A percentile compares a stretch with the other conserved stretches of the same genome.
phyloP scores from a whole-genome alignment of 2,113 vertebrate species.

The Sinosuthora webbiana region DNA sequence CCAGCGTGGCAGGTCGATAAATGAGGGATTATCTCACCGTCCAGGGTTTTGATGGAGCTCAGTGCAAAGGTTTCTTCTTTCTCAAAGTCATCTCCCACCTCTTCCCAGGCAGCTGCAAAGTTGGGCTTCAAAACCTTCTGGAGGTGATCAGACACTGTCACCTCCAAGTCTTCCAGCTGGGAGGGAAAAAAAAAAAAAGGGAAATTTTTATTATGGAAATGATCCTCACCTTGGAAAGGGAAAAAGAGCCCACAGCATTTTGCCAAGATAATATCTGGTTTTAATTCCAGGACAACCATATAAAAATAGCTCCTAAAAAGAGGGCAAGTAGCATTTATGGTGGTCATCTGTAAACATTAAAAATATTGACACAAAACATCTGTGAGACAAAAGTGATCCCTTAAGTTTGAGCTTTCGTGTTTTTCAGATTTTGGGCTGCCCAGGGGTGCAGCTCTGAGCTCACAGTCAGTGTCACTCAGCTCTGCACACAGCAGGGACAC shows the following conservation, averaged over 20 bases:
- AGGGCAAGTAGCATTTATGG: fast-evolving
- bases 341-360: neutral
- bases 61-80: slow-evolving; percentile 97
- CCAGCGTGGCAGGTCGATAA: neutral
- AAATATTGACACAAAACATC: neutral
- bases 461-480: too few relatives aligned
- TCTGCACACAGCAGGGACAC: too few relatives aligned
- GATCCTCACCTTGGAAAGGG: neutral
- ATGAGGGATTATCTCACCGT: slow-evolving; percentile 76
- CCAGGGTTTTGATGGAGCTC: slow-evolving; percentile 89
- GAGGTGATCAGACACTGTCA: slow-evolving; percentile 91
- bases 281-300: neutral
- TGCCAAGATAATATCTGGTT: neutral
- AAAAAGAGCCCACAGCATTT: neutral
- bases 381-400: neutral
- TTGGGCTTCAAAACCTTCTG: slow-evolving; percentile 95
- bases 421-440: too few relatives aligned
- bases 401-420: too few relatives aligned
- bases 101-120: slow-evolving; percentile 95
- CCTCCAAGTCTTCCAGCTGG: slow-evolving; percentile 94
- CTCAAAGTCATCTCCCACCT: slow-evolving; percentile 93
- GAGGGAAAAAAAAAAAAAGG: neutral
- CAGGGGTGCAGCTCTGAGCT: too few relatives aligned
- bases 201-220: neutral
- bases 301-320: neutral